Evolutionary conservation across 2,888 invertebrate genomes (phyloP), one percentile per base, ranked within the genome.

Genomic region (Emmelina monodactyla): DNA sequence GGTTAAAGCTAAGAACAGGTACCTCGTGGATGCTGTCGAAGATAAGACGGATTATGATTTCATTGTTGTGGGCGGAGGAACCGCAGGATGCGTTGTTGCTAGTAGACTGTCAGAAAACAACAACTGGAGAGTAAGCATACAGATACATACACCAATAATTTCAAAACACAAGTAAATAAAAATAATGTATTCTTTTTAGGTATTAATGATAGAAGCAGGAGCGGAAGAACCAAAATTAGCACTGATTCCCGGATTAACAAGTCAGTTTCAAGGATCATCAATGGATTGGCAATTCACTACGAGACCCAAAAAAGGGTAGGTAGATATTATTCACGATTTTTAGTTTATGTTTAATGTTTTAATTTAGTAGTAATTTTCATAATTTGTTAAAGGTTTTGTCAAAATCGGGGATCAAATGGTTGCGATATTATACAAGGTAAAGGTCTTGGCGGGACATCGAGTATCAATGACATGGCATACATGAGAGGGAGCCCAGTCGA

Each of bases 391-490:
- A 78, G 78, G 43, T 78, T 79, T 47, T 79, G 78, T 44, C 69
- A 68, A 46, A 66, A 69, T 46, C 69, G 65, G 11, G 45, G 33
- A 13, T 49, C 57, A 0, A 49, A 37, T 31, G 78, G 78, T 12
- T 79, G 78, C 39, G 76, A 76, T 45, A 56, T 78, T 7, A 67
- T 78, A 11, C 73, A 72, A 45, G 78, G 79, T 7, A 53, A 68
- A 36, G 72, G 73, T 7, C 55, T 79, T 2, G 79, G 79, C 40
- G 79, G 79, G 6, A 70, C 67, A 5, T 75, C 76, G 1, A 45
- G 67, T 13, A 78, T 79, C 36, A 79, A 79, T 38, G 71, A 78
- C 33, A 68, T 79, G 70, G 75, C 73, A 3, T 79, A 79, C 47
- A 68, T 76, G 52, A 57, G 79, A 42, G 79, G 79, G 3, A 78